These are phyloP conservation scores for Dasysyrphus albostriatus DNA, from an alignment of 2,888 invertebrate species.

Conservation along the genomic window DNA sequence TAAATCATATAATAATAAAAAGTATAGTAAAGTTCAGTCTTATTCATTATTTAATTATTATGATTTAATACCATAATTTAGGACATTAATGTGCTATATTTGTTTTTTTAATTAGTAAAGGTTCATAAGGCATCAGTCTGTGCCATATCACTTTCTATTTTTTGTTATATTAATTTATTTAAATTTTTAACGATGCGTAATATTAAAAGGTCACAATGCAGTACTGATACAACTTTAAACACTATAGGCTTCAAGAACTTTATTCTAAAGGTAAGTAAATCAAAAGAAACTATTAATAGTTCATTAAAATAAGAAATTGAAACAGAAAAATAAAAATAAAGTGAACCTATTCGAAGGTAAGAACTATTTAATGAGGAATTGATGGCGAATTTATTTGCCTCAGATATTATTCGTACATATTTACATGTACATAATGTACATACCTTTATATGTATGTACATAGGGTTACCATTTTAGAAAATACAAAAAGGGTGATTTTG, in stretches of 20 bases:
- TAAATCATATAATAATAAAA: too few relatives aligned
- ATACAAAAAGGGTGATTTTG: too few relatives aligned
- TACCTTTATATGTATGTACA: too few relatives aligned
- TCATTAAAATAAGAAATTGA: conserved; percentile 2
- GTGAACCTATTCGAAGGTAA: conserved; percentile 3
- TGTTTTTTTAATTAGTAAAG: neutral
- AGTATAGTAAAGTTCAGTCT: too few relatives aligned
- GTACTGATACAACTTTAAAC: neutral
- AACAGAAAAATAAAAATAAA: neutral
- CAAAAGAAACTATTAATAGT: conserved; percentile 8
- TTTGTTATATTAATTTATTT: neutral
- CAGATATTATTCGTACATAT: too few relatives aligned
- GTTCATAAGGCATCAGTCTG: neutral
- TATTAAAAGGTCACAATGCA: neutral
- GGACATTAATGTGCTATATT: neutral
- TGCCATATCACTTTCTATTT: neutral
- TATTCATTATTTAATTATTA: too few relatives aligned
- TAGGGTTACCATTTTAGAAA: too few relatives aligned
- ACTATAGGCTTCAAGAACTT: neutral
- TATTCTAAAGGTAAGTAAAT: neutral
- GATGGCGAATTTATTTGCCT: neutral
- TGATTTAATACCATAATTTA: too few relatives aligned
- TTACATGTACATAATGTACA: too few relatives aligned
- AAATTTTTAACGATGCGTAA: neutral
- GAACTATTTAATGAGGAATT: neutral